Base-by-base conservation (phyloP, 1,140 invertebrate species). In the Listronotus bonariensis region DNA sequence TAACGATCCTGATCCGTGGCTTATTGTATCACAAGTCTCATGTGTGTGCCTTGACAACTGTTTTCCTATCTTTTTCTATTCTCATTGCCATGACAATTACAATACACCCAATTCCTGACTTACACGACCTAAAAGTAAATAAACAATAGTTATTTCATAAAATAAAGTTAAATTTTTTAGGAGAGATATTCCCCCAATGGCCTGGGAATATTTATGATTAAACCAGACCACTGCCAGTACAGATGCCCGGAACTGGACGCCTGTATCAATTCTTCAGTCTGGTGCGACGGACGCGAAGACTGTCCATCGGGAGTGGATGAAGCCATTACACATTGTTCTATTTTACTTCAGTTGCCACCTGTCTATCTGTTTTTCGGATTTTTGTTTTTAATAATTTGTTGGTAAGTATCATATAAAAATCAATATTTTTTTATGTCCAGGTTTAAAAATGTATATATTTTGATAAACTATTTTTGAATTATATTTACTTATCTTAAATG, bases 281-380 rank as follows among this genome's bases (percentile, higher is more conserved):
- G 92, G 91, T 96, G 93, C 76, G 92, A 96, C 73, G 92, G 92
- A 0, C 80, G 87, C 11, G 82, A 85, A 31, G 91, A 96, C 72
- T 95, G 93, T 75, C 93, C 93, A 0, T 92, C 90, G 1, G 92
- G 91, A 0, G 88, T 91, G 72, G 93, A 96, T 80, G 93, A 96
- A 78, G 86, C 91, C 1, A 82, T 92, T 14, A 82, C 86, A 6
- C 89, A 92, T 72, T 92, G 90, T 74, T 92, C 90, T 10, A 83
- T 89, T 8, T 75, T 92, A 9, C 78, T 92, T 45, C 84, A 88
- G 70, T 78, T 92, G 48, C 90, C 91, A 7, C 85, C 86, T 5
- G 82, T 92, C 42, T 89, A 92, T 61, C 81, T 91, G 7, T 85
- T 80, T 75, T 68, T 84, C 14, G 79, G 81, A 75, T 64, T 79